Base-by-base conservation (phyloP, 2,888 invertebrate genomes). In the Halictus ligatus region DNA sequence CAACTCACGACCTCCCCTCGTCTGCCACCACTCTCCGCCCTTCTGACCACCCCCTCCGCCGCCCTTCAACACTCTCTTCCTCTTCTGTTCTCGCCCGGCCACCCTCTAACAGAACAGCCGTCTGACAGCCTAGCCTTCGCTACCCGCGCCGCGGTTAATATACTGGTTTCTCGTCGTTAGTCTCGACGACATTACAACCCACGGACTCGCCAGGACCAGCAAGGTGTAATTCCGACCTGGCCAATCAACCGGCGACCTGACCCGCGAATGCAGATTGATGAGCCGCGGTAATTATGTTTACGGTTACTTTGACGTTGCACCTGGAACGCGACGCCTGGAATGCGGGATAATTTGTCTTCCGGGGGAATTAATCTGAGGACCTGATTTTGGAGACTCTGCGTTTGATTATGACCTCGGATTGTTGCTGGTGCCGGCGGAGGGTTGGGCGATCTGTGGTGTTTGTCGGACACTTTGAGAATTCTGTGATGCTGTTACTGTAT, bases 111-210 rank as follows among this genome's bases (percentile, higher is more conserved):
- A 35, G 80, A 81, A 87, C 85, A 85, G 80, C 80, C 78, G 89
- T 84, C 79, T 91, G 92, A 91, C 92, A 91, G 86, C 83, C 87
- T 75, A 69, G 78, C 87, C 88, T 84, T 88, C 81, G 87, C 90
- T 84, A 83, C 83, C n/a, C 21, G 84, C 84, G 82, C 81, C 83
- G 88, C 85, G 88, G 92, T 92, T 94, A 93, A 94, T 94, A 92
- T 93, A 94, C 93, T 93, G 93, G 91, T 90, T 89, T 90, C 92
- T 93, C 92, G 93, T 94, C 93, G 93, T 94, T 94, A 94, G 92
- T 87, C 89, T 48, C 88, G 90, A 89, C 92, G 91, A 91, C 92
- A 90, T 93, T 92, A 92, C 92, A 91, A 89, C 89, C 84, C 78
- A 75, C 67, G 75, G 78, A 73, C 69, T 83, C 71, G 73, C 72